phyloP scores from a whole-genome alignment of 2,888 invertebrate genomes.

The Caenorhabditis auriculariae region DNA sequence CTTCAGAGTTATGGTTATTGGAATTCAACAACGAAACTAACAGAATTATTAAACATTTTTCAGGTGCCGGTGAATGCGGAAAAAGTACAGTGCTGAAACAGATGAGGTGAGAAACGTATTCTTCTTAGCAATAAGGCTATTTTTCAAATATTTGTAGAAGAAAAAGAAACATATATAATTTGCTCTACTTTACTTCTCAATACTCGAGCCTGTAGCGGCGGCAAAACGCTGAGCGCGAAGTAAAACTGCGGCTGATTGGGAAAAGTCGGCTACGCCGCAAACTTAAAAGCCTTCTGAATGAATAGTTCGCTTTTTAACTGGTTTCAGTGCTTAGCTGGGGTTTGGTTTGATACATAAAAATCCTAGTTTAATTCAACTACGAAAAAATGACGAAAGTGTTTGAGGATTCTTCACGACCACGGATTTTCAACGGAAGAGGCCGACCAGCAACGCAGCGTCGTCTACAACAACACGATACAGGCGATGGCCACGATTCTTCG shows the following conservation, averaged over 20 bases:
- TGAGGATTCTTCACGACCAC: conserved; percentile 82
- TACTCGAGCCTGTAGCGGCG: no score
- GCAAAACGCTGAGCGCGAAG: no score
- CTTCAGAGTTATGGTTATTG: background rate
- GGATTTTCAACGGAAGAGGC: conserved; percentile 88
- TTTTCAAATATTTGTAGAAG: no score
- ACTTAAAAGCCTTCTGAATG: no score
- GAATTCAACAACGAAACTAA: background rate
- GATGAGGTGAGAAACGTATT: conserved; percentile 41
- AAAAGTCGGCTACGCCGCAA: no score
- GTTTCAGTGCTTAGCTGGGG: no score
- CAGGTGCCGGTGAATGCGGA: conserved; percentile 52
- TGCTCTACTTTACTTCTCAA: no score
- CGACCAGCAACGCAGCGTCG: conserved; percentile 84
- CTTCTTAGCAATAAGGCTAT: no score
- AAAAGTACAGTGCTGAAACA: conserved; percentile 57
- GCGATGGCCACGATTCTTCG: conserved; percentile 91
- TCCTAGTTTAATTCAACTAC: background rate
- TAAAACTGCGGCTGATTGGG: no score
- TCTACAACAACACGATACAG: conserved; percentile 86
- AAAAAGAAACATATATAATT: no score
- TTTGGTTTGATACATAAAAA: background rate
- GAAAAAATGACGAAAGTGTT: background rate
- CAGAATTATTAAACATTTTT: conserved; percentile 4
- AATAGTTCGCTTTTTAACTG: no score